Evolutionary conservation across 1,140 invertebrate genomes (phyloP).

Genomic region (Goniozus legneri): DNA sequence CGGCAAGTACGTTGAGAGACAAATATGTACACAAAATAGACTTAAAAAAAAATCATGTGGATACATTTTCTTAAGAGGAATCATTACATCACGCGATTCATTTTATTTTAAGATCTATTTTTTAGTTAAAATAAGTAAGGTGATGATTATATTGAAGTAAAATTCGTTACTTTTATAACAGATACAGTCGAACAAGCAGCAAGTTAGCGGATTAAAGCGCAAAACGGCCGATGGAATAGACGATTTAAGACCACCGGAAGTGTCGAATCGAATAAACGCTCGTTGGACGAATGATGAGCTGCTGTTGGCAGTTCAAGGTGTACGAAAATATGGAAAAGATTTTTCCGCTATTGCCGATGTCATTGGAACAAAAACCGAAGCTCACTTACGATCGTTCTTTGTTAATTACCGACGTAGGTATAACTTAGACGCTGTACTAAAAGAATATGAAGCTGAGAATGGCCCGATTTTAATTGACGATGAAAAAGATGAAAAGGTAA

Average conservation of each 20-base stretch:
- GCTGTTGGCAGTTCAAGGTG: slow-evolving; percentile 85
- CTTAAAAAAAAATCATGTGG: slow-evolving; percentile 41
- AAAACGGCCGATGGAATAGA: slow-evolving; percentile 73
- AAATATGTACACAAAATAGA: slow-evolving; percentile 10
- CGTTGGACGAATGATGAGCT: slow-evolving; percentile 93
- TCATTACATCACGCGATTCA: slow-evolving; percentile 3
- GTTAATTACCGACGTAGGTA: slow-evolving; percentile 85
- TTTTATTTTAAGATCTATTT: slow-evolving; percentile 9
- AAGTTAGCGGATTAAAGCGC: slow-evolving; percentile 78
- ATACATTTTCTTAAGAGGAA: slow-evolving; percentile 46
- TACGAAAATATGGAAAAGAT: slow-evolving; percentile 93
- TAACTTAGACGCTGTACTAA: slow-evolving; percentile 84
- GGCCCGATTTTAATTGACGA: slow-evolving; percentile 60
- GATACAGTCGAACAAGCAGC: slow-evolving; percentile 95
- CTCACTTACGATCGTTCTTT: slow-evolving; percentile 87
- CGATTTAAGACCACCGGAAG: slow-evolving; percentile 66
- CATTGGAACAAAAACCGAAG: slow-evolving; percentile 91
- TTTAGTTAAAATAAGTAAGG: background rate
- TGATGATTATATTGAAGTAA: background rate
- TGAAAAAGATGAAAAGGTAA: slow-evolving; percentile 56
- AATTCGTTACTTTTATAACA: slow-evolving; percentile 49
- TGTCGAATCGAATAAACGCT: slow-evolving; percentile 73
- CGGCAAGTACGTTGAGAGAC: slow-evolving; percentile 75
- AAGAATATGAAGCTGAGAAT: slow-evolving; percentile 82
- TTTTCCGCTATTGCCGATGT: slow-evolving; percentile 94